Evolutionary conservation across 2,113 vertebrate genomes (phyloP).

Genomic region (Notarius quadriscutis): DNA sequence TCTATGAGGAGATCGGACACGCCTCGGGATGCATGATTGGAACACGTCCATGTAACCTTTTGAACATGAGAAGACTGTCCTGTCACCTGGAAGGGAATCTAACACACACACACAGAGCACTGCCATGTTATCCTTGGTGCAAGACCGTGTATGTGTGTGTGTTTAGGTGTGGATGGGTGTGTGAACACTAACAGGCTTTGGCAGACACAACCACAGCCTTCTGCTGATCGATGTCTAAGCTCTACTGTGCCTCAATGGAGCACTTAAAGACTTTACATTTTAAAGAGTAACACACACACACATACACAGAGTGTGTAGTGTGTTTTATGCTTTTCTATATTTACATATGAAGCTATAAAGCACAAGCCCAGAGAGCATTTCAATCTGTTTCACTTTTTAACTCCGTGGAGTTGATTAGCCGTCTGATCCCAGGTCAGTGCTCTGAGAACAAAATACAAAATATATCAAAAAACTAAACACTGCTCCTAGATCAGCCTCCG

Average conservation of each 20-base stretch:
- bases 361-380: background rate
- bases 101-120: background rate
- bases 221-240: slow-evolving; percentile 43
- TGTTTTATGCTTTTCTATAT: background rate
- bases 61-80: background rate
- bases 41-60: background rate
- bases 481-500: background rate
- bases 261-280: slow-evolving; percentile 22
- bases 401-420: background rate
- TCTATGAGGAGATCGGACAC: background rate
- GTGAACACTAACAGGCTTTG: slow-evolving; percentile 42
- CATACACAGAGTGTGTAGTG: background rate
- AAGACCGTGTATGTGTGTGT: background rate
- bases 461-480: background rate
- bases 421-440: background rate
- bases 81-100: background rate
- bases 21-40: background rate
- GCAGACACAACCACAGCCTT: slow-evolving; percentile 56
- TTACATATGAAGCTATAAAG: background rate
- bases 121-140: slow-evolving; percentile 33
- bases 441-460: background rate
- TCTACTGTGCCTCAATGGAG: background rate
- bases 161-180: slow-evolving; percentile 24
- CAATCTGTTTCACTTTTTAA: background rate
- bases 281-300: background rate